Evolutionary conservation across 2,888 invertebrate genomes (phyloP).

Genomic region (Metopia argyrocephala): DNA sequence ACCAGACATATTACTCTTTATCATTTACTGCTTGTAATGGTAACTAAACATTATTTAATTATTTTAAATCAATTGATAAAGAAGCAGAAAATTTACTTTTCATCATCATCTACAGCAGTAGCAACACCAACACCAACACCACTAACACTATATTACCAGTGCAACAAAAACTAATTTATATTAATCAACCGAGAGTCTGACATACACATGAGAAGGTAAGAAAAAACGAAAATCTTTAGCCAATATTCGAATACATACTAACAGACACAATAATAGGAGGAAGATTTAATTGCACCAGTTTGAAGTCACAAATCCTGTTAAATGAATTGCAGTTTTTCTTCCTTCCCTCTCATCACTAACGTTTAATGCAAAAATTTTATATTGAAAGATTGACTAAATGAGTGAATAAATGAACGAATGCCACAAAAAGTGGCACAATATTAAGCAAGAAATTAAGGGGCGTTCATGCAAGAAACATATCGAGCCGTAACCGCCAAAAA

Average conservation of each 20-base stretch:
- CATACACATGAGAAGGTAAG: background rate
- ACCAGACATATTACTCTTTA: background rate
- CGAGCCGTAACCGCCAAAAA: too few relatives aligned
- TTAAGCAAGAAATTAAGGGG: conserved; percentile 40
- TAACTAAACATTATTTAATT: conserved; percentile 27
- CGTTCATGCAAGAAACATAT: conserved; percentile 50
- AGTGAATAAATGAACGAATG: background rate
- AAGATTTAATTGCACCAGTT: conserved; percentile 40
- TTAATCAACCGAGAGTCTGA: background rate
- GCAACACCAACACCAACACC: background rate
- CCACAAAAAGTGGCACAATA: background rate
- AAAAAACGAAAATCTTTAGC: conserved; percentile 26
- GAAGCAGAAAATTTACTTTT: background rate
- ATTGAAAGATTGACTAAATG: conserved; percentile 14
- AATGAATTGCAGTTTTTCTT: conserved; percentile 42
- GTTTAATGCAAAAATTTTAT: background rate
- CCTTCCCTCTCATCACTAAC: background rate
- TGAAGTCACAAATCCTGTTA: conserved; percentile 44
- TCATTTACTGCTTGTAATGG: background rate
- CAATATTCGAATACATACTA: conserved; percentile 20
- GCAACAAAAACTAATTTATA: conserved; percentile 28
- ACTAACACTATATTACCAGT: background rate
- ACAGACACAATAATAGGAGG: too few relatives aligned
- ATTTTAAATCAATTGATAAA: conserved; percentile 36
- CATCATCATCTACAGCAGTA: background rate